Evolutionary conservation across 2,113 vertebrate genomes (phyloP), one percentile per base, ranked within the genome.

Genomic region (Nanorana parkeri): DNA sequence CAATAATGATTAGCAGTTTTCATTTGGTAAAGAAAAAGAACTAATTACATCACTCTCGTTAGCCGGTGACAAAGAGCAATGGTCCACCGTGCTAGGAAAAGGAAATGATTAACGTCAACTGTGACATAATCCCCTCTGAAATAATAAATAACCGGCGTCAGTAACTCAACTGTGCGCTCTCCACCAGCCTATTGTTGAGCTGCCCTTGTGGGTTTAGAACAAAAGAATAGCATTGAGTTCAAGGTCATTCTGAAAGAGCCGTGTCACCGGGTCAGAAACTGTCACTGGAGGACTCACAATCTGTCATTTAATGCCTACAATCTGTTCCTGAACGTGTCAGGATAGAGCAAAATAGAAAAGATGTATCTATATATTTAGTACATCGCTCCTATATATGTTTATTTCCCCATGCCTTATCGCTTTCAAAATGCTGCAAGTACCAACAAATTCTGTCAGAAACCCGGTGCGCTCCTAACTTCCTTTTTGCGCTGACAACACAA

Each of bases 51-150:
- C n/a, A 24, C 17, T 29, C 66, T 68, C 36, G 65, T 58, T 56
- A 68, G 24, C 17, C 20, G 24, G 26, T 65, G 26, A 65, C 64
- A 68, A 78, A 66, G 75, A 77, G 23, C 21, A 36, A 77, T 64
- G 5, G 36, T 23, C 17, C 24, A 64, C 74, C 13, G 36, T 21
- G 55, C 41, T 17, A 60, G 15, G 1, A 20, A 47, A 36, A 29
- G 51, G 20, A 21, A 54, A 74, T 36, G 71, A 73, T 32, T 32
- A 56, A 58, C 54, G 54, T 58, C 52, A n/a, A 60, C 13, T 36
- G 54, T 60, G 71, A 74, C 71, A 56, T 60, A 73, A 73, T 56
- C 69, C 69, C 69, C 41, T n/a, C 47, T 20, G 5, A 74, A 74
- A 36, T 32, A 58, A 36, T 20, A 74, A 29, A 26, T 21, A 58